Evolutionary conservation across 2,113 vertebrate genomes (phyloP).

Genomic region (Tricholaema leucomelas): DNA sequence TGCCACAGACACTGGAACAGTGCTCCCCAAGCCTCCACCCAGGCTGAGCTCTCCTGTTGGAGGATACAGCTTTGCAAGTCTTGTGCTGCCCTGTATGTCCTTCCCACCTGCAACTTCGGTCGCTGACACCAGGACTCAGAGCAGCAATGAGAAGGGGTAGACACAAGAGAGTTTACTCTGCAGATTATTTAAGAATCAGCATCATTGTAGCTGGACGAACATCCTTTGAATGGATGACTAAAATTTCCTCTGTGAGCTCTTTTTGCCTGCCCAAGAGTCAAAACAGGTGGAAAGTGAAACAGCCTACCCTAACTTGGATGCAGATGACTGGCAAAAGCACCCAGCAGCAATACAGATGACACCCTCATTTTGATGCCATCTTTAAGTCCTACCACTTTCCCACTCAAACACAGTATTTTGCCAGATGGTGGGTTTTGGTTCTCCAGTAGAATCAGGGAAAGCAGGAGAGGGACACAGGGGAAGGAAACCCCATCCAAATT

Average conservation of each 20-base stretch:
- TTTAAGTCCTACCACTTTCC: not conserved
- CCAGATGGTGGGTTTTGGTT: not conserved
- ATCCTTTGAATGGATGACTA: not conserved
- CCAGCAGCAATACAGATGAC: not conserved
- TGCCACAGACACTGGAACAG: not conserved
- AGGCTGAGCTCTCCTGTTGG: not conserved
- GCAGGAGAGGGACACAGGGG: not conserved
- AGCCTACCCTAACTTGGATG: not conserved
- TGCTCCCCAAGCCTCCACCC: not conserved
- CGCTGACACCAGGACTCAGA: not conserved
- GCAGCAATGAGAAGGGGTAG: not conserved
- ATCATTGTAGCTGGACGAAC: fast-evolving
- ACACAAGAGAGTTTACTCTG: not conserved
- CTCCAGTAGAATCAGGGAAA: not conserved
- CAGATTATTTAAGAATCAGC: not conserved
- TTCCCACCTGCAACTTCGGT: not conserved
- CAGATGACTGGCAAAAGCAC: not conserved
- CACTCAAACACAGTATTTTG: not conserved
- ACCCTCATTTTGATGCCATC: not conserved
- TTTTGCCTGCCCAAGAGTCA: not conserved
- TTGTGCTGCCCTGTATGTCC: not conserved
- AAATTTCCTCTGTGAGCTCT: fast-evolving
- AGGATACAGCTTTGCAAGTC: not conserved
- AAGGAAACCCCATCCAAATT: not conserved
- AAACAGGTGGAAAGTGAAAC: not conserved